Percentiles rank a stretch among this genome's conserved stretches.
Conservation (phyloP, 2,888 invertebrate genomes). For the Andricus curvator region DNA sequence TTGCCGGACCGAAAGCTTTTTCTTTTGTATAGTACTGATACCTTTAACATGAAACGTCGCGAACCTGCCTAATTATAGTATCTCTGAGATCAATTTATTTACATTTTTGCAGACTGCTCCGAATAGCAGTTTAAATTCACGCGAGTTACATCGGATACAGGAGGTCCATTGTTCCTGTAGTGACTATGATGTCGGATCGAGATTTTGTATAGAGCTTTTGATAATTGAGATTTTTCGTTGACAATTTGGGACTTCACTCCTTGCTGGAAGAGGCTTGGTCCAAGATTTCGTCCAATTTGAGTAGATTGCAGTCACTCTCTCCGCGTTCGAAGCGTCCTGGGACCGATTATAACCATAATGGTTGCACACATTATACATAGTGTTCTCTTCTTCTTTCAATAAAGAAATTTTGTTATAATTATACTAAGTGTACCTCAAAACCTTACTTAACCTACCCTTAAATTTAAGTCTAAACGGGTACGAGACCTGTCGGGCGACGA, state of each 20-base stretch:
- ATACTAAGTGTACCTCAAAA: too few relatives aligned
- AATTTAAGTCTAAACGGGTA: too few relatives aligned
- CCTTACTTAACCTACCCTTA: too few relatives aligned
- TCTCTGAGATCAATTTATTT: constrained; percentile 29
- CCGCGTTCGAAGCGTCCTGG: too few relatives aligned
- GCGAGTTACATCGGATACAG: constrained; percentile 49
- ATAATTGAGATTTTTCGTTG: constrained; percentile 38
- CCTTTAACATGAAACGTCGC: constrained; percentile 12
- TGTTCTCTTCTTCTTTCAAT: too few relatives aligned
- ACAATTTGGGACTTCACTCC: constrained; percentile 35
- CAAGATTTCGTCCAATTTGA: constrained; percentile 27
- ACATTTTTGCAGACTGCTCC: constrained; percentile 18
- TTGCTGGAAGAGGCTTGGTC: constrained; percentile 5
- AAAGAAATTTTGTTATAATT: too few relatives aligned
- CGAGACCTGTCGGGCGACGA: too few relatives aligned
- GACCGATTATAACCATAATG: too few relatives aligned
- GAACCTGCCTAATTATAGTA: constrained; percentile 2
- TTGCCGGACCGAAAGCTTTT: not conserved
- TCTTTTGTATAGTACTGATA: not conserved
- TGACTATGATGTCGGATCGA: constrained; percentile 31
- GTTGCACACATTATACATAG: too few relatives aligned
- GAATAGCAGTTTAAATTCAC: constrained; percentile 16
- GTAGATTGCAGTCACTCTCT: constrained; percentile 19
- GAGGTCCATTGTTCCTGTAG: constrained; percentile 46
- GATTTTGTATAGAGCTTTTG: constrained; percentile 39